Percentiles rank a stretch among this genome's conserved stretches.
These are phyloP conservation scores for Acipenser ruthenus DNA, from an alignment of 2,797 vertebrate species.

Conservation along the genomic window DNA sequence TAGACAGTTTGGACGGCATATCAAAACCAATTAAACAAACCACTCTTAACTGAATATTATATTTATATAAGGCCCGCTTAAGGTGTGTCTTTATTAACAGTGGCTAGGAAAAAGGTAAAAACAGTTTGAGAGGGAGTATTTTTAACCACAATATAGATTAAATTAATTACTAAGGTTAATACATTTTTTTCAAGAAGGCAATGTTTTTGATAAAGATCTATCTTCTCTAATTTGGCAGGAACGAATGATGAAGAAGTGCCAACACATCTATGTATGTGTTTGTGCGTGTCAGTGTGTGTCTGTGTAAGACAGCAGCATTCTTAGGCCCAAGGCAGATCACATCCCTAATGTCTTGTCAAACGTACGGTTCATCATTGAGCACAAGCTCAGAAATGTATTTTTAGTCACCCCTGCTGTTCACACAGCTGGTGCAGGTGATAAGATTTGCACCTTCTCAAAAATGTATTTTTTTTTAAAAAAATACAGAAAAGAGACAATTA, in stretches of 20 bases:
- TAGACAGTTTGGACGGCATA: no score
- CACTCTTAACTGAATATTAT: no score
- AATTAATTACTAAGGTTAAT: no score
- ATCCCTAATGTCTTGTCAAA: conserved; percentile 28
- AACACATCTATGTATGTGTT: conserved; percentile 10
- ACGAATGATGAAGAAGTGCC: not conserved
- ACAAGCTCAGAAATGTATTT: conserved; percentile 20
- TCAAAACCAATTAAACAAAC: no score
- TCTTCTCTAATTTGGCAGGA: no score
- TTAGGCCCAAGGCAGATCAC: conserved; percentile 24
- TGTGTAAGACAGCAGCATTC: conserved; percentile 22
- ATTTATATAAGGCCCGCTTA: no score
- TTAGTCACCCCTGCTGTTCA: conserved; percentile 29
- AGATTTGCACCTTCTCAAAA: conserved; percentile 27
- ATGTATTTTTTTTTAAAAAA: not conserved
- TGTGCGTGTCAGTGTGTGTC: conserved; percentile 16
- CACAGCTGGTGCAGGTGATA: conserved; percentile 36
- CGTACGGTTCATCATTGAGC: not conserved
- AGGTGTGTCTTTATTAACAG: no score
- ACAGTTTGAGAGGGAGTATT: no score
- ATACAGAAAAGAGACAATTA: conserved; percentile 10
- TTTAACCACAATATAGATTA: no score
- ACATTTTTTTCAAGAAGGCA: no score
- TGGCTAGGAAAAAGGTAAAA: no score
- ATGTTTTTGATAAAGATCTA: no score